phyloP scores from a whole-genome alignment of 2,888 invertebrate species.

The Nemoura dubitans region DNA sequence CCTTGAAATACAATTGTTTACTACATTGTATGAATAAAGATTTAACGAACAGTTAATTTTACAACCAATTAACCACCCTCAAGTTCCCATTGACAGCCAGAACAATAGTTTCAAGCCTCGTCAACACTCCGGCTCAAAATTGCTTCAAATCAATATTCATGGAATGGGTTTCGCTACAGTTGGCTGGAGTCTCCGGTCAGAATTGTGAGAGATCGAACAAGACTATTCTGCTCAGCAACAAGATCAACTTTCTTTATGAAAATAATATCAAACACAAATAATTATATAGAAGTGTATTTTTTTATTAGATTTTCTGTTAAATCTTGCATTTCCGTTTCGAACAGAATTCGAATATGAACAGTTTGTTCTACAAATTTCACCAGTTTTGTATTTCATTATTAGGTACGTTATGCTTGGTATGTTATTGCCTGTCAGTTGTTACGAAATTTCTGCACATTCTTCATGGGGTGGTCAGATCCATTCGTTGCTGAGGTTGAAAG shows the following conservation, averaged over 20 bases:
- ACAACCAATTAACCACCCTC: not conserved
- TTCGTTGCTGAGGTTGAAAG: constrained; percentile 45
- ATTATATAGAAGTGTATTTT: constrained; percentile 45
- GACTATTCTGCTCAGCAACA: constrained; percentile 15
- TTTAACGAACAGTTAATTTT: not conserved
- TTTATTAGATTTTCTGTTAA: constrained; percentile 37
- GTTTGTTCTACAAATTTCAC: constrained; percentile 24
- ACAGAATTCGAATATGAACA: constrained; percentile 36
- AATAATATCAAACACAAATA: constrained; percentile 47
- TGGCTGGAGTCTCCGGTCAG: constrained; percentile 32
- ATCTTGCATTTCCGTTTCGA: constrained; percentile 41
- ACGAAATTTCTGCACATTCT: constrained; percentile 43
- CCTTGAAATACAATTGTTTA: constrained; percentile 52
- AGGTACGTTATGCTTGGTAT: not conserved
- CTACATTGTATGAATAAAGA: constrained; percentile 35
- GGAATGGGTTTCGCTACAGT: constrained; percentile 49
- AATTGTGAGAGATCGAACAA: constrained; percentile 41
- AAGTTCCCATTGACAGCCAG: not conserved
- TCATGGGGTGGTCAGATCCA: constrained; percentile 48
- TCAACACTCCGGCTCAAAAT: not conserved
- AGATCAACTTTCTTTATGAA: not conserved
- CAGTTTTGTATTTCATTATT: not conserved
- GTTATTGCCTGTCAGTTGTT: constrained; percentile 46
- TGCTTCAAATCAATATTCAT: not conserved
- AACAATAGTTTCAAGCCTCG: not conserved